phyloP scores from a whole-genome alignment of 2,113 vertebrate species.

The Leptosomus discolor region DNA sequence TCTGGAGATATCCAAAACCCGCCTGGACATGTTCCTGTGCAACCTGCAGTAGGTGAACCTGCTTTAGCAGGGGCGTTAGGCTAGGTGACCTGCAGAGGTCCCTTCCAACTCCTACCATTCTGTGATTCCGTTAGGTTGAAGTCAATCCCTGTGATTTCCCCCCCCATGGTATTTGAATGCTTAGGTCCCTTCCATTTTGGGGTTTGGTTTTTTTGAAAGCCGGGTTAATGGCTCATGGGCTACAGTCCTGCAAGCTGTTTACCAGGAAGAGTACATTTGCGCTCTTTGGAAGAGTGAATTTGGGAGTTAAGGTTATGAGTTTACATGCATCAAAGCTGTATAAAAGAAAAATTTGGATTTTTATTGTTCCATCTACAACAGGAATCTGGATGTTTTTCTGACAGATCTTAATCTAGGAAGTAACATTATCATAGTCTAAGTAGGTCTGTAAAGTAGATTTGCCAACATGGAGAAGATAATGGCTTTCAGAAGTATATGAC shows the following conservation, averaged over 20 bases:
- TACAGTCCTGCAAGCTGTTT: background rate
- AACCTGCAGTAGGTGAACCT: too few relatives aligned
- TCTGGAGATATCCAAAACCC: too few relatives aligned
- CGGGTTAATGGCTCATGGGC: background rate
- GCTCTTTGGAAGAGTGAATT: background rate
- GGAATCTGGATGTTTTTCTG: background rate
- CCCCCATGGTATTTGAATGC: background rate
- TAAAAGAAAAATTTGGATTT: background rate
- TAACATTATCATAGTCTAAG: background rate
- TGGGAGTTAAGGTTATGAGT: background rate
- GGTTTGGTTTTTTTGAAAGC: background rate
- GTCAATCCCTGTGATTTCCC: background rate
- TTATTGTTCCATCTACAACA: background rate
- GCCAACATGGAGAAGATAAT: background rate
- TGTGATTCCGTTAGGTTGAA: background rate
- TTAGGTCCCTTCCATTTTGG: background rate
- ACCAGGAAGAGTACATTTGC: background rate
- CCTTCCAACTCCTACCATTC: too few relatives aligned
- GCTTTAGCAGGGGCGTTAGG: too few relatives aligned
- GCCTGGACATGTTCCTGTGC: too few relatives aligned
- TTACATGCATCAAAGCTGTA: background rate
- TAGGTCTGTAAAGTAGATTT: background rate
- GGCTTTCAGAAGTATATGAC: background rate
- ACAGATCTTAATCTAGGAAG: background rate
- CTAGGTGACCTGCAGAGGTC: too few relatives aligned